Percentiles rank a stretch among this genome's conserved stretches.
phyloP scores from a whole-genome alignment of 2,797 vertebrate species.

The Anguilla marmorata region DNA sequence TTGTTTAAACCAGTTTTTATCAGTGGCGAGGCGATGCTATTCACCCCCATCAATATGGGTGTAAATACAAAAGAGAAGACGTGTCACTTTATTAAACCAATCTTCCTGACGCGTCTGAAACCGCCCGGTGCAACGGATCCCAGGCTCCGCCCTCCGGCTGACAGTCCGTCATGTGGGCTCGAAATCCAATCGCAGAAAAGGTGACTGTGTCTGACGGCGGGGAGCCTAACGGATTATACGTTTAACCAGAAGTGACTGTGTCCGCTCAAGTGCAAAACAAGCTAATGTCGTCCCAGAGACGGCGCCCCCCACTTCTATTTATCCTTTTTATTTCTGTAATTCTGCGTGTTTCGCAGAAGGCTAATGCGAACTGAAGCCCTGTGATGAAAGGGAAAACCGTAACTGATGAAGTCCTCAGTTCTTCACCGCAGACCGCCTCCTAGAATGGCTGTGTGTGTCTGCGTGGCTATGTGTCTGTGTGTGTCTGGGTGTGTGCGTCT shows the following conservation, averaged over 20 bases:
- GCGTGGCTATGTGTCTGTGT: neutral
- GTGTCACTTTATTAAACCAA: neutral
- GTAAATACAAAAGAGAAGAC: neutral
- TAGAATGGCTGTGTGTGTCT: neutral
- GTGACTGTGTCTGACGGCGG: slow-evolving; percentile 21
- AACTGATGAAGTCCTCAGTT: slow-evolving; percentile 18
- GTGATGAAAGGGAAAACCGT: neutral
- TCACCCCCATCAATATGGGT: neutral
- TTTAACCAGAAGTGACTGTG: slow-evolving; percentile 34
- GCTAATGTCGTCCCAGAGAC: slow-evolving; percentile 17
- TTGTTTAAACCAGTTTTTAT: neutral
- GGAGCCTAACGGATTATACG: slow-evolving; percentile 24
- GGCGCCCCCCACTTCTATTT: neutral
- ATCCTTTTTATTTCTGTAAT: slow-evolving; percentile 20
- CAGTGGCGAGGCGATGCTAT: neutral
- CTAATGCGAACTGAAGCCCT: slow-evolving; percentile 15
- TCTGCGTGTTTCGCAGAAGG: neutral
- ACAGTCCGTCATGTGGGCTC: slow-evolving; percentile 15
- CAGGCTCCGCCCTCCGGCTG: neutral
- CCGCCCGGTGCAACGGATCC: neutral
- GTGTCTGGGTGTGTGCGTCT: neutral
- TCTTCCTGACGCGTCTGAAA: neutral
- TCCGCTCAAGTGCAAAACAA: slow-evolving; percentile 30
- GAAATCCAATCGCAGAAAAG: slow-evolving; percentile 31
- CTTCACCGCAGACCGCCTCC: neutral